Evolutionary conservation across 2,113 vertebrate species (phyloP).

Genomic region (Glaucomys volans): DNA sequence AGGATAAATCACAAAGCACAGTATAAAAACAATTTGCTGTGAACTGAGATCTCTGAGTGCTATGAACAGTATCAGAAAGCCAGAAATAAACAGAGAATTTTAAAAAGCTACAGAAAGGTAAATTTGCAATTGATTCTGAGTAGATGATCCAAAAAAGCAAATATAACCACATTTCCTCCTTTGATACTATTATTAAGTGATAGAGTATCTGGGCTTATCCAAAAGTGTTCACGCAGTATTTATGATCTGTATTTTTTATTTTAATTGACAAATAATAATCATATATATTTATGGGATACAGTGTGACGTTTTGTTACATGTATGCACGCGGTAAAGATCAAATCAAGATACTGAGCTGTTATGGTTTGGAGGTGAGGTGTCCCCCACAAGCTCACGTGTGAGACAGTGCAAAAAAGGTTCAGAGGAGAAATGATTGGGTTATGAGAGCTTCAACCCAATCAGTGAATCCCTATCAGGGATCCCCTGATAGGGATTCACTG

Average conservation of each 20-base stretch:
- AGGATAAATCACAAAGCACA: not conserved
- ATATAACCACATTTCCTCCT: not conserved
- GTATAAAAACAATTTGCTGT: slow-evolving; percentile 29
- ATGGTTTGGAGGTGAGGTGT: too few species aligned
- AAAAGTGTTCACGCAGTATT: not conserved
- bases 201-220: not conserved
- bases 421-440: too few species aligned
- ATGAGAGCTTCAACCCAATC: too few species aligned
- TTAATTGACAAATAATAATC: not conserved
- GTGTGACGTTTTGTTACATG: not conserved
- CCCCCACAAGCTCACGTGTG: too few species aligned
- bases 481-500: too few species aligned
- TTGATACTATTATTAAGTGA: not conserved
- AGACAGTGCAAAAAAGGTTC: too few species aligned
- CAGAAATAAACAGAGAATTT: slow-evolving; percentile 1
- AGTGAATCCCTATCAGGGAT: too few species aligned
- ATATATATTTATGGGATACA: not conserved
- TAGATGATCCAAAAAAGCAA: slow-evolving; percentile 1
- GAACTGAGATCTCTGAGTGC: not conserved
- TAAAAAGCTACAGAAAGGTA: not conserved
- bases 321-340: not conserved
- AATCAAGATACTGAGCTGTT: not conserved
- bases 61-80: not conserved
- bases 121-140: not conserved
- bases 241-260: not conserved